Evolutionary conservation across 2,888 invertebrate genomes (phyloP).

Genomic region (Heliothis peltigera): DNA sequence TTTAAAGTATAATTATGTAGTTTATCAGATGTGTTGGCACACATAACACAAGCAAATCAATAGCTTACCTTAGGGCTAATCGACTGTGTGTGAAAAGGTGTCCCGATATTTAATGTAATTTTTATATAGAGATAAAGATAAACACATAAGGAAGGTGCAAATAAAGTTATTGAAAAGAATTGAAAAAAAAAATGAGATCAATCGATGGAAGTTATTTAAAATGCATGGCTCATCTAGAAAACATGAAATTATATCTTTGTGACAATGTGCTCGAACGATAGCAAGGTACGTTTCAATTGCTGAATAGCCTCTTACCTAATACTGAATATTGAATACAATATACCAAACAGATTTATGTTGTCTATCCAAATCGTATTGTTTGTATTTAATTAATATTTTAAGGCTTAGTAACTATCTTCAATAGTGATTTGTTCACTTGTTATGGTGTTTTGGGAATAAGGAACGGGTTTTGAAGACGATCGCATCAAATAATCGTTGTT

Average conservation of each 20-base stretch:
- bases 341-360: conserved; percentile 45
- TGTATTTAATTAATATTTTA: conserved; percentile 30
- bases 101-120: no score
- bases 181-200: no score
- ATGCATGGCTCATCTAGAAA: conserved; percentile 18
- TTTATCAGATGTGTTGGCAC: no score
- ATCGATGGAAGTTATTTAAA: neutral
- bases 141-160: no score
- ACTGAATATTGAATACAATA: conserved; percentile 48
- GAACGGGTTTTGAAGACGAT: neutral
- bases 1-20: no score
- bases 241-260: conserved; percentile 6
- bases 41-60: no score
- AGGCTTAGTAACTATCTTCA: neutral
- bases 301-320: conserved; percentile 35
- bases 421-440: neutral
- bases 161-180: no score
- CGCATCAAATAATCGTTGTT: neutral
- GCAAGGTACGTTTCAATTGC: conserved; percentile 51
- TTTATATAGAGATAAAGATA: no score
- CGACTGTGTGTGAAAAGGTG: no score
- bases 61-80: no score
- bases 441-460: conserved; percentile 1
- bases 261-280: conserved; percentile 24
- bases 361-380: conserved; percentile 31